Percentiles rank a stretch among this genome's conserved stretches.
Conservation (phyloP, 2,113 vertebrate species). For the Daphoenositta chrysoptera region DNA sequence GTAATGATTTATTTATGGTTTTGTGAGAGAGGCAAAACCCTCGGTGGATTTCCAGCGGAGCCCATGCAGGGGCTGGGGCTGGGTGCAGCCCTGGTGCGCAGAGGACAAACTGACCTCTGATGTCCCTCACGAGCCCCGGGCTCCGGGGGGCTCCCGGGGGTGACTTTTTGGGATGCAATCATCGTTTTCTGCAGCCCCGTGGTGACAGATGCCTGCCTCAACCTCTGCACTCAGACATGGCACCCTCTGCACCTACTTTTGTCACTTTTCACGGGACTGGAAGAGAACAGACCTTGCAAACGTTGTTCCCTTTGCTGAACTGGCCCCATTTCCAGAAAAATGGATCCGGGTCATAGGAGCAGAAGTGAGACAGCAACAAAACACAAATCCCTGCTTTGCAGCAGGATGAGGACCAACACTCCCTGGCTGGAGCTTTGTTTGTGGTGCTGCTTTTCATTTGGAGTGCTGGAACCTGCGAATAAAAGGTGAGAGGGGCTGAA, state of each 20-base stretch:
- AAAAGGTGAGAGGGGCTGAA: background rate
- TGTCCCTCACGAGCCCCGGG: accelerated
- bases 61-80: accelerated
- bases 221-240: background rate
- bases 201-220: background rate
- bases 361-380: background rate
- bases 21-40: background rate
- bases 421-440: background rate
- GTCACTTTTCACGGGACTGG: background rate
- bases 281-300: background rate
- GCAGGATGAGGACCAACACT: background rate
- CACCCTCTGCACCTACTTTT: background rate
- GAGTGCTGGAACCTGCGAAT: background rate
- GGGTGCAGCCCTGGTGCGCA: background rate
- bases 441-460: background rate
- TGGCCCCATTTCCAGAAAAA: background rate
- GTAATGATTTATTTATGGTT: background rate
- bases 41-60: background rate
- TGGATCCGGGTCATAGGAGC: background rate
- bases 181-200: background rate
- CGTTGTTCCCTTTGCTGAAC: background rate
- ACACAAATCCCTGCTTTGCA: background rate
- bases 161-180: background rate
- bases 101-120: accelerated
- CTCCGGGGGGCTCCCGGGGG: background rate